Percentiles rank a stretch among this genome's conserved stretches.
Evolutionary conservation across 2,113 vertebrate genomes (phyloP).

Genomic region (Rhea americana): DNA sequence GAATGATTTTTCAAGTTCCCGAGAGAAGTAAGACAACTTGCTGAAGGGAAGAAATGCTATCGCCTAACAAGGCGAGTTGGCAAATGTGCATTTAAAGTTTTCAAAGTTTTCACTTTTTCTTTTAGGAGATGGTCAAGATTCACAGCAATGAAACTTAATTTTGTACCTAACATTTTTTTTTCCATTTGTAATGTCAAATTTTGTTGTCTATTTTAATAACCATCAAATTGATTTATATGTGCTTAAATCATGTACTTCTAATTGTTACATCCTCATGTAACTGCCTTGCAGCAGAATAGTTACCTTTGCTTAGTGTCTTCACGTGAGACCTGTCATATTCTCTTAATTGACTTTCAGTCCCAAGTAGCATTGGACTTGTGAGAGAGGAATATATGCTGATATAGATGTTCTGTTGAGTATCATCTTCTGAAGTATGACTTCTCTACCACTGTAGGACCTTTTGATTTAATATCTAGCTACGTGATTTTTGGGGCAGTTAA

Average conservation of each 20-base stretch:
- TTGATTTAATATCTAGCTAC: background rate
- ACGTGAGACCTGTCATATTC: background rate
- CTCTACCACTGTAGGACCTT: background rate
- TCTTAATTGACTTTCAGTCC: background rate
- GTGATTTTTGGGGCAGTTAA: background rate
- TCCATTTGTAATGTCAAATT: background rate
- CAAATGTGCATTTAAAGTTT: background rate
- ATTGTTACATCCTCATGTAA: background rate
- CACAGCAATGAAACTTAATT: background rate
- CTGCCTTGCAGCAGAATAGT: background rate
- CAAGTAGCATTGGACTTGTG: background rate
- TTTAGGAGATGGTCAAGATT: background rate
- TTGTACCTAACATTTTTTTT: background rate
- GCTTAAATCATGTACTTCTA: background rate
- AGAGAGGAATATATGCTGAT: background rate
- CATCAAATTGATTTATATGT: background rate
- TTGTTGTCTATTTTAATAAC: background rate
- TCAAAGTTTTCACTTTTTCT: background rate
- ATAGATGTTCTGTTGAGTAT: background rate
- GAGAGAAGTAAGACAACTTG: slow-evolving; percentile 15
- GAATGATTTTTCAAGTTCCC: slow-evolving; percentile 20
- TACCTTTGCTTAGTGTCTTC: background rate
- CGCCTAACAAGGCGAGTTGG: background rate
- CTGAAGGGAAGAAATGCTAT: slow-evolving; percentile 4
- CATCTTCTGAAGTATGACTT: background rate